Conservation (phyloP, 2,113 vertebrate genomes). For the Oreochromis aureus region DNA sequence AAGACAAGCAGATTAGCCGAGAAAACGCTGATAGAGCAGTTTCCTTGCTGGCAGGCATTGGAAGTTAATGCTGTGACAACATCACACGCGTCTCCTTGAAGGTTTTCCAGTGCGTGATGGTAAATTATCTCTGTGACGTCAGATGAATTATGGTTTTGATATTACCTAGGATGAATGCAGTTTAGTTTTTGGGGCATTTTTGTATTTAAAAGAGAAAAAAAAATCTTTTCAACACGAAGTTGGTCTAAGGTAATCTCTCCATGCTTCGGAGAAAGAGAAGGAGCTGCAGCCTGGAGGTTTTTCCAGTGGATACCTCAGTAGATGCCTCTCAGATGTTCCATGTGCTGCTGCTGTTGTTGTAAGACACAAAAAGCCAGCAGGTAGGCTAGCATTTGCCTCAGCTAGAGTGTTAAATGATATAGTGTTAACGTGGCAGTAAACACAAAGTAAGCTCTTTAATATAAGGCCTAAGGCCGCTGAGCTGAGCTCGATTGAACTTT, state of each 20-base stretch:
- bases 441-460: neutral
- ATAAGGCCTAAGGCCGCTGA: neutral
- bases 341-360: constrained; percentile 71
- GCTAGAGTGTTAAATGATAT: neutral
- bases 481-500: neutral
- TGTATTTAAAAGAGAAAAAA: neutral
- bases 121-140: constrained; percentile 37
- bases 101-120: neutral
- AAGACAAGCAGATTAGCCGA: constrained; percentile 60
- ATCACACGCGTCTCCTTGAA: constrained; percentile 15
- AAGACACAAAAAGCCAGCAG: constrained; percentile 69
- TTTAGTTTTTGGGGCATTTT: neutral
- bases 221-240: neutral
- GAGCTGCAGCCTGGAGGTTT: constrained; percentile 5
- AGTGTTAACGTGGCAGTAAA: neutral
- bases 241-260: neutral
- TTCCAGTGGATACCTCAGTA: constrained; percentile 30
- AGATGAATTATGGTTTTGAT: neutral
- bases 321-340: constrained; percentile 71
- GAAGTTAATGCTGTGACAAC: constrained; percentile 30
- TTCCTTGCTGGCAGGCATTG: constrained; percentile 21
- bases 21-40: constrained; percentile 52
- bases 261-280: constrained; percentile 23
- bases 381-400: constrained; percentile 56
- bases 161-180: neutral